Conservation (phyloP, 2,888 invertebrate genomes). For the Taenaris catops region DNA sequence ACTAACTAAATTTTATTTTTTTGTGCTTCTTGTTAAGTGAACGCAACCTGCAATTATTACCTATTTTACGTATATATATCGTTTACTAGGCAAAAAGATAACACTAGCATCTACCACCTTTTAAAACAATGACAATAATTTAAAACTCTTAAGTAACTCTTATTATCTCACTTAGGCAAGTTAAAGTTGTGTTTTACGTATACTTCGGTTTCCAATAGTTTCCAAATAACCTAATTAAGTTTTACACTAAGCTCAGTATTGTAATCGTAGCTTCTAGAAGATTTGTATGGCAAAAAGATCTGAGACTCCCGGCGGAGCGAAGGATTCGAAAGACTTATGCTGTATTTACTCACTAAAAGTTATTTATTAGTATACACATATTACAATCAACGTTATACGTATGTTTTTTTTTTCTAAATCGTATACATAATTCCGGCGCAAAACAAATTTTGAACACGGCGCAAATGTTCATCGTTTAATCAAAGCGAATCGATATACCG, state of each 20-base stretch:
- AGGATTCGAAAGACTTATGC: constrained; percentile 31
- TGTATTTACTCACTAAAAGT: constrained; percentile 56
- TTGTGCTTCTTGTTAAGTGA: constrained; percentile 50
- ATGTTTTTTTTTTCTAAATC: constrained; percentile 70
- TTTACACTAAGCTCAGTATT: constrained; percentile 67
- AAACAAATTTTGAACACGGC: constrained; percentile 63
- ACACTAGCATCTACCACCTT: constrained; percentile 72
- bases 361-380: constrained; percentile 76
- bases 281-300: constrained; percentile 28
- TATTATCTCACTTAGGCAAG: constrained; percentile 79
- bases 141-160: constrained; percentile 73
- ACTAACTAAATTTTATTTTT: constrained; percentile 63
- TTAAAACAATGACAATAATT: constrained; percentile 74
- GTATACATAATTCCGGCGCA: constrained; percentile 78
- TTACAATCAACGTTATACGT: constrained; percentile 78
- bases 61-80: constrained; percentile 66
- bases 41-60: constrained; percentile 49
- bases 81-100: constrained; percentile 70
- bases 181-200: constrained; percentile 79
- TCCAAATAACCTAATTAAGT: constrained; percentile 59
- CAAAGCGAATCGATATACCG: constrained; percentile 31
- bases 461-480: constrained; percentile 45
- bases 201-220: constrained; percentile 77
- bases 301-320: constrained; percentile 23
- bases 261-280: constrained; percentile 41